These are phyloP conservation scores for Anguilla rostrata DNA, from an alignment of 2,113 vertebrate species.

Conservation along the genomic window DNA sequence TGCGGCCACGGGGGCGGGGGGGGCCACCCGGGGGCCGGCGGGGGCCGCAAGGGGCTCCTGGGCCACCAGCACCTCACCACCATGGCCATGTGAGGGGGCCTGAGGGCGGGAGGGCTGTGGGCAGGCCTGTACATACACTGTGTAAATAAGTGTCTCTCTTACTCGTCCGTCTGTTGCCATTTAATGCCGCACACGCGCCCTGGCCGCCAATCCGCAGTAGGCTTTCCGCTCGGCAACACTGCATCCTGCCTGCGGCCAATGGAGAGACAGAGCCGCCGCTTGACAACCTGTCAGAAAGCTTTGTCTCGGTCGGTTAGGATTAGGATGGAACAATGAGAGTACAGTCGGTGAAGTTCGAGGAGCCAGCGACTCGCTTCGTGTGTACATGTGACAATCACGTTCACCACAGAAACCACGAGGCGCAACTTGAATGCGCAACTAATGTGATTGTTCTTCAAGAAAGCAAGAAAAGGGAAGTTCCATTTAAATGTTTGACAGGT, in stretches of 20 bases:
- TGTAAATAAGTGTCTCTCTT: conserved; percentile 60
- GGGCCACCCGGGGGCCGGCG: conserved; percentile 67
- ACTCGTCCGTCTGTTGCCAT: conserved; percentile 59
- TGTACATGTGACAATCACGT: conserved; percentile 65
- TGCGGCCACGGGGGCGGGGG: conserved; percentile 74
- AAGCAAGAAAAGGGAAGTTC: neutral
- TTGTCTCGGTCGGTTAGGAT: conserved; percentile 26
- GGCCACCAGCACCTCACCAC: conserved; percentile 89
- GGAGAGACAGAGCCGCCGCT: conserved; percentile 5
- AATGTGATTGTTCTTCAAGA: conserved; percentile 44
- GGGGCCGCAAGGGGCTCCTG: conserved; percentile 78
- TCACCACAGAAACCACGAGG: conserved; percentile 49
- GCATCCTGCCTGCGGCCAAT: conserved; percentile 36
- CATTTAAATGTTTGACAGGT: conserved; percentile 23
- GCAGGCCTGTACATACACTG: conserved; percentile 68
- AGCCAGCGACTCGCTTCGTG: conserved; percentile 68
- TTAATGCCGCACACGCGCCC: conserved; percentile 57
- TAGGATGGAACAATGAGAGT: conserved; percentile 32
- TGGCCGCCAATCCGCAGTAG: conserved; percentile 57
- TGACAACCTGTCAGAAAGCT: conserved; percentile 14
- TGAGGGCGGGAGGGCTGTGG: conserved; percentile 22
- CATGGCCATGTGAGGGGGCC: conserved; percentile 77
- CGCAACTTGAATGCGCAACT: conserved; percentile 46
- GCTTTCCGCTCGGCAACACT: conserved; percentile 40
- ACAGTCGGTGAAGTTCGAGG: conserved; percentile 34